phyloP scores from a whole-genome alignment of 2,888 invertebrate species.

The Athripsodes cinereus region DNA sequence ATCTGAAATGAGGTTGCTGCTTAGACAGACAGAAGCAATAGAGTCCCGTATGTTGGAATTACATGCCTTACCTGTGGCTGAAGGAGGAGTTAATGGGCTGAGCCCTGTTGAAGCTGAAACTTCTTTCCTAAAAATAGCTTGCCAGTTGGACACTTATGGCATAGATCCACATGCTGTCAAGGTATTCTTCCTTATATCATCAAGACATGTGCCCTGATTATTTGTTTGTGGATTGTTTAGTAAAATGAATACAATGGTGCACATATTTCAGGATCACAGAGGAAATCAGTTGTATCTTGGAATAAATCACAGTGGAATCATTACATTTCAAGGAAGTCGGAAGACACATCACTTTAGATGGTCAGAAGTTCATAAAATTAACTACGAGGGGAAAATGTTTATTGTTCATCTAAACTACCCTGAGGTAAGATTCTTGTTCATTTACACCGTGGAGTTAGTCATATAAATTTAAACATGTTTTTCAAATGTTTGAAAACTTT shows the following conservation, averaged over 20 bases:
- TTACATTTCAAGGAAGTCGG: constrained; percentile 89
- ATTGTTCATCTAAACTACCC: constrained; percentile 89
- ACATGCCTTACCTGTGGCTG: constrained; percentile 65
- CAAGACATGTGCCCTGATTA: too few relatives aligned
- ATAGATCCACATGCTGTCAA: constrained; percentile 98
- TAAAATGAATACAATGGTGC: too few relatives aligned
- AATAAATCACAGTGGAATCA: constrained; percentile 90
- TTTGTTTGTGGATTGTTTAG: too few relatives aligned
- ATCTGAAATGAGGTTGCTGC: constrained; percentile 80
- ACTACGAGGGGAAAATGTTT: constrained; percentile 97
- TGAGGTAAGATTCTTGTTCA: constrained; percentile 60
- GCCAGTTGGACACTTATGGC: constrained; percentile 91
- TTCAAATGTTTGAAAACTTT: background rate
- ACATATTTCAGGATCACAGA: constrained; percentile 70
- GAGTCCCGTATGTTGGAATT: constrained; percentile 92
- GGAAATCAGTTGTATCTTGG: constrained; percentile 90
- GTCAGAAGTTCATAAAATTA: constrained; percentile 92
- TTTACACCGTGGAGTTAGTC: background rate
- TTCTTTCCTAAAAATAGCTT: constrained; percentile 85
- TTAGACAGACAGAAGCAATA: constrained; percentile 86
- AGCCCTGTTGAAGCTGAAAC: constrained; percentile 83
- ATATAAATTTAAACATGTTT: background rate
- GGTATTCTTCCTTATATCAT: constrained; percentile 44
- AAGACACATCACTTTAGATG: constrained; percentile 94
- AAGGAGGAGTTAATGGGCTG: constrained; percentile 70